Percentiles rank a stretch among this genome's conserved stretches.
These are phyloP conservation scores for Rostratula benghalensis DNA, from an alignment of 2,113 vertebrate species.

Conservation along the genomic window DNA sequence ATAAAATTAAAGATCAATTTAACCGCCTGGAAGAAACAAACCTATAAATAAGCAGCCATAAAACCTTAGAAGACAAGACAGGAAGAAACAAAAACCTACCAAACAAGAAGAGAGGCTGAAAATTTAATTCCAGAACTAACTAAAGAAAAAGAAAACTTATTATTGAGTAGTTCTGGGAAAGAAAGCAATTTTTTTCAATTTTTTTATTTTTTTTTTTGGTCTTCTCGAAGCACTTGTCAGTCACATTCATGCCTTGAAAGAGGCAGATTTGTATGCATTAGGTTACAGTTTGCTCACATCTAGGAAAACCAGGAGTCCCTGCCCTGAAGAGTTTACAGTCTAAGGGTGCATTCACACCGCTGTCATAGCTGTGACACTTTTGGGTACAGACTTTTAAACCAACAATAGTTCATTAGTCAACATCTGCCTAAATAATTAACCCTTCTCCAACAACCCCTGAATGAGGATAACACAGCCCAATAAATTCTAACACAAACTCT, in stretches of 20 bases:
- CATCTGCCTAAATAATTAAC: background rate
- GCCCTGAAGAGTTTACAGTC: background rate
- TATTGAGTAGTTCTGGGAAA: background rate
- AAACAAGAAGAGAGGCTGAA: background rate
- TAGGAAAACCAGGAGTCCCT: background rate
- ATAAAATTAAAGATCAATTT: constrained; percentile 68
- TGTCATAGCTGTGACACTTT: background rate
- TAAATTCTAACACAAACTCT: background rate
- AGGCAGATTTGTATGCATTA: background rate
- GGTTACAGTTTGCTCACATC: background rate
- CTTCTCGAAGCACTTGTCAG: background rate
- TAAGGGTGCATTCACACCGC: background rate
- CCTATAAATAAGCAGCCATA: constrained; percentile 60
- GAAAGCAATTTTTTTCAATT: background rate
- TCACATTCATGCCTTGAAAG: background rate
- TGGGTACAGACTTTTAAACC: background rate
- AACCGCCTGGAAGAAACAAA: constrained; percentile 57
- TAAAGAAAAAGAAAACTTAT: background rate
- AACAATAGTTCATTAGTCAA: background rate
- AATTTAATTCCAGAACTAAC: constrained; percentile 21
- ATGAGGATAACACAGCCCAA: background rate
- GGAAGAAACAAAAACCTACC: constrained; percentile 48
- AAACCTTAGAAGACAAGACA: constrained; percentile 44
- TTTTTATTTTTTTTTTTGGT: no score
- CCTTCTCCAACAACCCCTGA: background rate